A percentile compares a stretch with the other conserved stretches of the same genome.
Conservation (phyloP, 2,888 invertebrate species). For the Trachelus tabidus region DNA sequence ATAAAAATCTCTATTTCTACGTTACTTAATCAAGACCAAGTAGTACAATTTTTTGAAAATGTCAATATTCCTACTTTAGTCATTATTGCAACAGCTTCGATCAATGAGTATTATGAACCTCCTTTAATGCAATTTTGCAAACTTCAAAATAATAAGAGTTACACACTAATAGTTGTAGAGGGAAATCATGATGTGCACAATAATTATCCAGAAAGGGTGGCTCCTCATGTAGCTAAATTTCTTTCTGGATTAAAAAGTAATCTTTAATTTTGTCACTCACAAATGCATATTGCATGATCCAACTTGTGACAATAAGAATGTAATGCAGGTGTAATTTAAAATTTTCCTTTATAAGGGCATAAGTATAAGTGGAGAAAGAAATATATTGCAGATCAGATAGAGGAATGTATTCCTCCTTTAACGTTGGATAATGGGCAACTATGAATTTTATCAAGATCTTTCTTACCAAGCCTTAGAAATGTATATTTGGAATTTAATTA, state of each 20-base stretch:
- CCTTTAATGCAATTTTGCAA: background rate
- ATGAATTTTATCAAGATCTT: too few relatives aligned
- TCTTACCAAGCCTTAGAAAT: too few relatives aligned
- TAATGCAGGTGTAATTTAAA: too few relatives aligned
- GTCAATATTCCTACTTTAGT: conserved; percentile 32
- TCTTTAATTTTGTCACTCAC: background rate
- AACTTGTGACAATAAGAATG: too few relatives aligned
- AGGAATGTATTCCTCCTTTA: too few relatives aligned
- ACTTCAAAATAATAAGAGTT: conserved; percentile 19
- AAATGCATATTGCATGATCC: background rate
- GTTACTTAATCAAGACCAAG: conserved; percentile 13
- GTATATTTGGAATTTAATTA: too few relatives aligned
- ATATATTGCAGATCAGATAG: background rate
- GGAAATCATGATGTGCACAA: conserved; percentile 75
- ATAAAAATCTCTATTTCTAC: conserved; percentile 63
- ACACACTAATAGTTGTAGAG: conserved; percentile 59
- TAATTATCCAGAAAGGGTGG: conserved; percentile 69
- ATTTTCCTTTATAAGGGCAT: too few relatives aligned
- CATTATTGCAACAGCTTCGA: conserved; percentile 22
- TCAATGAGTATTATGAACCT: background rate
- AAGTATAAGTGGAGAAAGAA: background rate
- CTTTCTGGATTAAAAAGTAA: conserved; percentile 43
- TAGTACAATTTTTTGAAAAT: conserved; percentile 16
- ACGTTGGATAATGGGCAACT: too few relatives aligned
- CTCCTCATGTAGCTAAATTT: conserved; percentile 68